Base-by-base conservation (phyloP, 2,888 invertebrate species). In the Tenthredo mesomela region DNA sequence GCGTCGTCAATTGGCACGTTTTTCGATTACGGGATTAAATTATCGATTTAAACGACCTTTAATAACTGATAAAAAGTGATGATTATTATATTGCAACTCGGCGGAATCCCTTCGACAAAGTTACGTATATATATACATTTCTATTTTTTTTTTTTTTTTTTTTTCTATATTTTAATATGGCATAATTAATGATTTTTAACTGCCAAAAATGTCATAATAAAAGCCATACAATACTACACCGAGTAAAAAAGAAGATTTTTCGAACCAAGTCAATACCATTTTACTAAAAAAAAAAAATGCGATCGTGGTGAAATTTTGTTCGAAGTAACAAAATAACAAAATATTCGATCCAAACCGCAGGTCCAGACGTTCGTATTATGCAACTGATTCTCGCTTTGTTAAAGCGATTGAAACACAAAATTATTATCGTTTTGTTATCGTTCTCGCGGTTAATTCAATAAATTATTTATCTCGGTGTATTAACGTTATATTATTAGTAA, bases 101-200 rank as follows among this genome's bases (percentile, higher is more conserved):
- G 33, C 58, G 37, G 61, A 40, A 6, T 58, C 80, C 80, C 80
- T 37, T 61, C n/a, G 61, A 80, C 61, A 80, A 33, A 21, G 4
- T 58, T 40, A 80, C 73, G 73, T 80, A 29, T 29, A 29, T 33
- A 33, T 4, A 58, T n/a, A 80, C 61, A 40, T 58, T n/a, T 80
- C 21, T 61, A 40, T 25, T 61, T 1, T 21, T 33, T 33, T 33
- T 33, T 33, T 33, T 33, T 33, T 33, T 33, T 2, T 33, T 33
- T 33, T 29, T 50, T 47, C 29, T 78, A 40, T 71, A 37, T 61
- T 25, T 61, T n/a, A 61, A 54, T 37, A 78, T 58, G 78, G 78
- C 78, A 80, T 40, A 43, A 80, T 40, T 61, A 40, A 61, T 40
- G 61, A 61, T 80, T 80, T 21, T 43, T 21, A 43, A 73, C 12